phyloP scores from a whole-genome alignment of 2,888 invertebrate genomes.

The Psylliodes chrysocephalus region DNA sequence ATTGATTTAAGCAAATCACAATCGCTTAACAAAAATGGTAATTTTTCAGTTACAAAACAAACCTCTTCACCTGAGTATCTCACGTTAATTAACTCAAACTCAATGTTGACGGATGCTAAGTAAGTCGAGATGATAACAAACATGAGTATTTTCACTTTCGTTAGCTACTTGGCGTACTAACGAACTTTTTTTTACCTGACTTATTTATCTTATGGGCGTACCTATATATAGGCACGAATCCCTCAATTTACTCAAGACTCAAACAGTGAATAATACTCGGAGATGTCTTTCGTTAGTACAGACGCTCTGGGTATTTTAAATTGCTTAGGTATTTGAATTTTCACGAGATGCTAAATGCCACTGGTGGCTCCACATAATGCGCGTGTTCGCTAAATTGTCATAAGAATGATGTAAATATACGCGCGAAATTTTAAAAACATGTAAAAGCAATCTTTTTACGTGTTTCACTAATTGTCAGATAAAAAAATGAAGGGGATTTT shows the following conservation, averaged over 20 bases:
- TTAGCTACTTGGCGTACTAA: slow-evolving; percentile 26
- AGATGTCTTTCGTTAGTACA: slow-evolving; percentile 4
- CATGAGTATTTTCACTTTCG: slow-evolving; percentile 31
- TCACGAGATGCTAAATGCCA: too few species aligned
- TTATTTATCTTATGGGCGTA: slow-evolving; percentile 14
- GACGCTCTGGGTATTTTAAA: neutral
- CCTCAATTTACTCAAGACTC: neutral
- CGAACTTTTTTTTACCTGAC: slow-evolving; percentile 27
- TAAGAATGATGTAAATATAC: too few species aligned
- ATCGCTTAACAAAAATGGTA: too few species aligned
- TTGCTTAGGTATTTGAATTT: neutral
- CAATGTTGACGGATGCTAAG: slow-evolving; percentile 7
- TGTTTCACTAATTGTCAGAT: too few species aligned
- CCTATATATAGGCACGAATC: too few species aligned
- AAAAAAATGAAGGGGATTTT: too few species aligned
- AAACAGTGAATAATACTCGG: neutral
- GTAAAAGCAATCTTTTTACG: too few species aligned
- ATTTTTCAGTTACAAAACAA: too few species aligned
- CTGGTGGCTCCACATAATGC: too few species aligned
- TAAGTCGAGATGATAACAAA: slow-evolving; percentile 23
- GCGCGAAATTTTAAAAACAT: too few species aligned
- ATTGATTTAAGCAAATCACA: too few species aligned
- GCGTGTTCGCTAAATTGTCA: too few species aligned
- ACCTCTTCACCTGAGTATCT: neutral
- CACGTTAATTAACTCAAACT: slow-evolving; percentile 11